Evolutionary conservation across 1,140 invertebrate genomes (phyloP).

Genomic region (Coboldia fuscipes): DNA sequence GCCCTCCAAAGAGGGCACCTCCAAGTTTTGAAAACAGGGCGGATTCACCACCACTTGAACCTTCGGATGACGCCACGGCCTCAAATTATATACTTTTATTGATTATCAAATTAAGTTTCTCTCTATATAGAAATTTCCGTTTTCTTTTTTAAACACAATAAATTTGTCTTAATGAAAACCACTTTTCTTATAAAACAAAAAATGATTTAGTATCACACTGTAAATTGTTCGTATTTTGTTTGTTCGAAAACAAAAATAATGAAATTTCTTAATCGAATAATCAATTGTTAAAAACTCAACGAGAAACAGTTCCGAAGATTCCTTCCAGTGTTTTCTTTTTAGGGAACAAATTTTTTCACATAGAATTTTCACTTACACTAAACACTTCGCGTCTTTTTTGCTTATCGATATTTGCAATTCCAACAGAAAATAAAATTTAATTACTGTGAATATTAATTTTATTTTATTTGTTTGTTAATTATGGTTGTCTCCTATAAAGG

Average conservation of each 20-base stretch:
- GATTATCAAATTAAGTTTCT: neutral
- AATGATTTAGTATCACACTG: too few relatives aligned
- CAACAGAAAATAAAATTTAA: neutral
- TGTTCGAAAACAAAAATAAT: too few relatives aligned
- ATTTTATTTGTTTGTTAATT: neutral
- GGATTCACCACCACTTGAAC: constrained; percentile 14
- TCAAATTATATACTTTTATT: neutral
- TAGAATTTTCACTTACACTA: neutral
- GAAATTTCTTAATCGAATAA: too few relatives aligned
- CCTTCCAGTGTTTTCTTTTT: too few relatives aligned
- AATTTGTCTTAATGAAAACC: too few relatives aligned
- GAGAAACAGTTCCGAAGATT: too few relatives aligned
- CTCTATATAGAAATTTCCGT: neutral
- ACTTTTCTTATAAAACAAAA: too few relatives aligned
- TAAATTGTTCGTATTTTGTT: too few relatives aligned
- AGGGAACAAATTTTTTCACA: too few relatives aligned
- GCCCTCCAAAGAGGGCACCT: constrained; percentile 22
- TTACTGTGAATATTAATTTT: neutral
- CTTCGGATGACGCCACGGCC: constrained; percentile 20
- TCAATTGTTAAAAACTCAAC: too few relatives aligned
- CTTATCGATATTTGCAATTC: too few relatives aligned
- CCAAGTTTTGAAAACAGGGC: constrained; percentile 23
- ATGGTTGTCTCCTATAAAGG: constrained; percentile 1
- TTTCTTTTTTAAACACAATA: neutral
- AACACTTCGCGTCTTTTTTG: too few relatives aligned